A percentile compares a stretch with the other conserved stretches of the same genome.
phyloP scores from a whole-genome alignment of 2,113 vertebrate genomes.

The Bombycilla garrulus region DNA sequence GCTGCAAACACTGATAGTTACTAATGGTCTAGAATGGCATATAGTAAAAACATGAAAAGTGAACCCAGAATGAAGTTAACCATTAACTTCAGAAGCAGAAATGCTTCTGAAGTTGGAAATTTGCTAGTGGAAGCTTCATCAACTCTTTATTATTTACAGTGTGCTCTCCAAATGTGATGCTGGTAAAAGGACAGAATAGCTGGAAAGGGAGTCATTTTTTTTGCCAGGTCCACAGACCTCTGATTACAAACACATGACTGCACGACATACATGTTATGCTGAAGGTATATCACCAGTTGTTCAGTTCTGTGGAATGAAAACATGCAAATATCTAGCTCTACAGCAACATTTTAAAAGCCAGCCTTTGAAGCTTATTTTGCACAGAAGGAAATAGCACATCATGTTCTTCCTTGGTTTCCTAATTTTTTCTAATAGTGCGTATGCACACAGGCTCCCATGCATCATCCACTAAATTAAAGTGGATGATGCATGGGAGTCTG shows the following conservation, averaged over 20 bases:
- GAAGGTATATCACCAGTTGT: neutral
- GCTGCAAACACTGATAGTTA: constrained; percentile 9
- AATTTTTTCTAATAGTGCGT: neutral
- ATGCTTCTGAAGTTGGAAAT: constrained; percentile 57
- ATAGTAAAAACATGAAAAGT: constrained; percentile 59
- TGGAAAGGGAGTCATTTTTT: neutral
- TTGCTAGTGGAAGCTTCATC: constrained; percentile 39
- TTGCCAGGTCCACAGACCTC: neutral
- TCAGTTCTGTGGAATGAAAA: neutral
- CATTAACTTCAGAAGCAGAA: constrained; percentile 58
- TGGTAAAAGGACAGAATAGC: neutral
- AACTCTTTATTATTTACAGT: neutral
- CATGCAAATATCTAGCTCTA: neutral
- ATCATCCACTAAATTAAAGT: neutral
- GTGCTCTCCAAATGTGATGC: neutral
- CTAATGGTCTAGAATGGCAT: constrained; percentile 35
- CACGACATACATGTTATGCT: neutral
- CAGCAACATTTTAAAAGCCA: neutral
- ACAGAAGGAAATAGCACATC: neutral
- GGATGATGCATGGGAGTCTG: neutral
- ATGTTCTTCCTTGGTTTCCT: neutral
- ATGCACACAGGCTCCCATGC: no score
- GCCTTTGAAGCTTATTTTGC: neutral
- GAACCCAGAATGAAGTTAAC: constrained; percentile 54
- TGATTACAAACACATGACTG: neutral